Percentiles rank a stretch among this genome's conserved stretches.
Evolutionary conservation across 2,113 vertebrate genomes (phyloP).

Genomic region (Martes martes): DNA sequence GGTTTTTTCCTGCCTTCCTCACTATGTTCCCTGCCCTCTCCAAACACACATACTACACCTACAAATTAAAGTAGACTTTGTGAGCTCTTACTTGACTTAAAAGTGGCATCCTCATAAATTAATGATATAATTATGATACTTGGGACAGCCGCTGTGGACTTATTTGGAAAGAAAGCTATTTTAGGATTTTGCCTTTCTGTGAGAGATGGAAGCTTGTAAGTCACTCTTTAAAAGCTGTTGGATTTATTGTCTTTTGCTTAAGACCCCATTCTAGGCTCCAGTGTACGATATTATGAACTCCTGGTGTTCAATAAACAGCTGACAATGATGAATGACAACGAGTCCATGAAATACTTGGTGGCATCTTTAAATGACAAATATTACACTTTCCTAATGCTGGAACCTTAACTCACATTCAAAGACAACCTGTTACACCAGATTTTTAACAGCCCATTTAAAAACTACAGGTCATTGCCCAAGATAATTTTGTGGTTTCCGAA

Average conservation of each 20-base stretch:
- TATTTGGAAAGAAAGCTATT: conserved; percentile 30
- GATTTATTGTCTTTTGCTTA: conserved; percentile 24
- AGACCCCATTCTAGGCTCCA: not conserved
- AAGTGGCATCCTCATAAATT: conserved; percentile 26
- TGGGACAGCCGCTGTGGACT: not conserved
- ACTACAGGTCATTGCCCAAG: not conserved
- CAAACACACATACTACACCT: not conserved
- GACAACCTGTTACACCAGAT: not conserved
- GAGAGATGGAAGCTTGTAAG: not conserved
- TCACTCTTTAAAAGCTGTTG: not conserved
- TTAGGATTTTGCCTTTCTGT: conserved; percentile 21
- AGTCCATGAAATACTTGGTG: not conserved
- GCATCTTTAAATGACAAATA: not conserved
- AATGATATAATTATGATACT: conserved; percentile 30
- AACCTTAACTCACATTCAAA: not conserved
- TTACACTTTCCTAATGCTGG: not conserved
- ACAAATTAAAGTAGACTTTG: conserved; percentile 33
- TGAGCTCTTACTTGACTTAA: not conserved
- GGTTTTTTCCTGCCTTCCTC: conserved; percentile 19
- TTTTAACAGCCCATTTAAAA: conserved; percentile 35
- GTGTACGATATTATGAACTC: conserved; percentile 29
- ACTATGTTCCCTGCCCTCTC: accelerated
- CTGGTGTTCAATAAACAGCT: conserved; percentile 8
- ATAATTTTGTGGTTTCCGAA: not conserved
- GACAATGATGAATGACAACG: not conserved